Base-by-base conservation (phyloP, 1,140 invertebrate species). In the Drosophila aff. region DNA sequence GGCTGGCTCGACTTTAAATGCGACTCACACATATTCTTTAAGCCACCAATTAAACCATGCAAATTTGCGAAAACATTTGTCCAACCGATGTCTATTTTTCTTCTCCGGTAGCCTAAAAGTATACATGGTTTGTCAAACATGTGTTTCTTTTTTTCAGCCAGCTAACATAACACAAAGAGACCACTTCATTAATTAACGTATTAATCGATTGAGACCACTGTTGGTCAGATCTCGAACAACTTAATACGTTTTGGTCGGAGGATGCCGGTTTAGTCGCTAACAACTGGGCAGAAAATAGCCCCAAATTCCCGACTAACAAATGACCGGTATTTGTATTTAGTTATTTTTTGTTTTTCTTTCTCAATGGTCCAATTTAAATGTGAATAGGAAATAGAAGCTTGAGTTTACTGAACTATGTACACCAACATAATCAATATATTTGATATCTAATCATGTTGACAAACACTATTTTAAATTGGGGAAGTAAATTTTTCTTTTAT, bases 1-100 rank as follows among this genome's bases (percentile, higher is more conserved):
- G 81, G 80, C 65, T n/a, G 18, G 47, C 31, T 59, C 81, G 81
- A 76, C 50, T 63, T 63, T 79, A 62, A 79, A 67, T 33, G 49
- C 41, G 26, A 66, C 31, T 60, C 44, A 61, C 44, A 50, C 47
- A 49, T 72, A 50, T 26, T n/a, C 59, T 18, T 33, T 60, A 73
- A 73, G 69, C 28, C 41, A 36, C 57, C 31, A 47, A 73, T 49
- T 60, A 73, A 73, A 72, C 16, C 31, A 60, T 50, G 38, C 67
- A 38, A 73, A 73, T 60, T 38, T 50, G 43, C 28, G 8, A 60
- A 73, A 73, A 55, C 40, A 43, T 50, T 26, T 60, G 38, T 43
- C 43, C 7, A 46, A 36, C 28, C 11, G 9, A 3, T 18, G 4
- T 31, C 10, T 52, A 10, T 49, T n/a, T 64, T 46, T 55, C 10